Base-by-base conservation (phyloP, 2,888 invertebrate genomes). In the Mylabris sibirica region DNA sequence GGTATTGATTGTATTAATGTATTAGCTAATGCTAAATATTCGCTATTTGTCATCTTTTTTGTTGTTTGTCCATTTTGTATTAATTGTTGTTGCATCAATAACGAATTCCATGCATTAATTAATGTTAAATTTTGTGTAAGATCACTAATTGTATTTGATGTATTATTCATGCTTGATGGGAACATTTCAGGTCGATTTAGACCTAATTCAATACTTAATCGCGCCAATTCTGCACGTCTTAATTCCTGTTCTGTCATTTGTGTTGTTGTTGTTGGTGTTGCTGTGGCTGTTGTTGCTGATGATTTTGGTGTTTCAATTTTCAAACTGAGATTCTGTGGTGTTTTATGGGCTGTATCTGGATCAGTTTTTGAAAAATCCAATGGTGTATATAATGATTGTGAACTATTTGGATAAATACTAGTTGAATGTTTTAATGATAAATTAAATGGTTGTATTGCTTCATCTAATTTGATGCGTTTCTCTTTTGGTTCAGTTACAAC, bases 221-320 rank as follows among this genome's bases (percentile, higher is more conserved):
- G 75, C 79, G 85, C 79, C 84, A 87, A 80, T 87, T 89, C 79
- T 83, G 86, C 79, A 83, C 87, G 75, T 72, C 81, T 83, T 66
- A 81, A 70, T 71, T 84, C 83, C 24, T 81, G 77, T 73, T 85
- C 83, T 68, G 75, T 70, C 0, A 80, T 79, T 65, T 87, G 86
- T 74, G 86, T 85, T 24, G 60, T 22, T 30, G 74, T 67, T 9
- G 74, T 64, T 30, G n/a, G n/a, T n/a, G 72, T 62, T 17, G 41
- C 59, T 65, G 69, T 72, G 20, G 73, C 67, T 34, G 70, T 72
- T 17, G 74, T 69, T 11, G 74, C 65, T 20, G 72, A 64, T 17
- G 41, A 63, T 65, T 70, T 73, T 17, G 74, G 70, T 26, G 71
- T 74, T 12, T 71, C 75, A 38, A 53, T 65, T 60, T 70, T 70